A percentile compares a stretch with the other conserved stretches of the same genome.
phyloP scores from a whole-genome alignment of 92 coral and sea anemone species.

The Porites cylindrica region DNA sequence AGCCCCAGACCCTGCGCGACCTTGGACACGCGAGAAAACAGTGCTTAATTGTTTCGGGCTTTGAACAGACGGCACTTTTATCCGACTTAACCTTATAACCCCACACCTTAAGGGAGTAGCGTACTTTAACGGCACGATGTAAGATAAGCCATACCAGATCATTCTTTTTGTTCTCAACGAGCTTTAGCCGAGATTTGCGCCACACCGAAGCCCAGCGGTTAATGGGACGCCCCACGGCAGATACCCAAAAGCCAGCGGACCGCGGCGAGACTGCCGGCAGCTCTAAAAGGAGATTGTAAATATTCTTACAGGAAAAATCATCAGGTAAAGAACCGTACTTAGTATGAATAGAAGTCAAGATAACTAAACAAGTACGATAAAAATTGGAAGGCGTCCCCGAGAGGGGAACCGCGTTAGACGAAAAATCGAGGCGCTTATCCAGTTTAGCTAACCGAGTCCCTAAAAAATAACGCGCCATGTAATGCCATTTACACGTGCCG shows the following conservation, averaged over 20 bases:
- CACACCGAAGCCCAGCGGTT: slow-evolving; percentile 1
- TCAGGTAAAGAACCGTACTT: not conserved
- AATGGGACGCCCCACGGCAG: not conserved
- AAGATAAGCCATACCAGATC: slow-evolving; percentile 34
- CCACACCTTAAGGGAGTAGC: slow-evolving; percentile 24
- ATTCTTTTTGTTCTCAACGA: not conserved
- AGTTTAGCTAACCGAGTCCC: not conserved
- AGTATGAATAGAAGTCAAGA: not conserved
- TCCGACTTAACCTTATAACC: not conserved
- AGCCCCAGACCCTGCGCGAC: slow-evolving; percentile 1
- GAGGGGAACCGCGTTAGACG: not conserved
- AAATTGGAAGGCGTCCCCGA: not conserved
- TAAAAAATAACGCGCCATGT: no score
- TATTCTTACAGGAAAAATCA: not conserved
- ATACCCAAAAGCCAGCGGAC: not conserved
- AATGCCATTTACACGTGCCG: no score
- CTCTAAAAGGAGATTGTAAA: not conserved
- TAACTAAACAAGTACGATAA: not conserved
- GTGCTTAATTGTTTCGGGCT: slow-evolving; percentile 29
- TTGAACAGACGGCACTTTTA: slow-evolving; percentile 20
- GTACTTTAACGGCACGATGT: not conserved
- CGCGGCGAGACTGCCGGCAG: not conserved
- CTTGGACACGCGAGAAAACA: slow-evolving; percentile 37
- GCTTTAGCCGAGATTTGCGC: not conserved
- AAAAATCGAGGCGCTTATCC: not conserved